These are phyloP conservation scores for Diprion similis DNA, from an alignment of 1,140 invertebrate genomes.

Conservation along the genomic window DNA sequence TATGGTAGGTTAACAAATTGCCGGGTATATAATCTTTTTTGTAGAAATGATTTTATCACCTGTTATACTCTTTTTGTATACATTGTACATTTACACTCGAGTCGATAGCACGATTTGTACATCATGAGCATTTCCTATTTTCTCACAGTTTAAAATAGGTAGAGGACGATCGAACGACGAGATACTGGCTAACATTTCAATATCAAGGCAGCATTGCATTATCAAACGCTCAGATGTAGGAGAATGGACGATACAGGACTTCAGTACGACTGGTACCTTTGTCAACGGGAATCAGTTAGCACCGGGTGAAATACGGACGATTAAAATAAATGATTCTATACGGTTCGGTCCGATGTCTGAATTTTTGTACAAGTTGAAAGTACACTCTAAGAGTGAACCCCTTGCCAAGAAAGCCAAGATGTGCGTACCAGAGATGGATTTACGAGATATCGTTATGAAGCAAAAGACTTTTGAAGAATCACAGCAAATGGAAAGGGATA, in stretches of 20 bases:
- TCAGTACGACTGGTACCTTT: conserved; percentile 61
- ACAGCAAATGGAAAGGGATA: conserved; percentile 58
- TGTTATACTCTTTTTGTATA: too few species aligned
- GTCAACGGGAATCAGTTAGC: conserved; percentile 57
- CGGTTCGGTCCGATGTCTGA: conserved; percentile 54
- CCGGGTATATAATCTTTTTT: not conserved
- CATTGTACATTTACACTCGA: too few species aligned
- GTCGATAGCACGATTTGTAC: too few species aligned
- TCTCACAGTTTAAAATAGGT: conserved; percentile 61
- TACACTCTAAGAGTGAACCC: conserved; percentile 29
- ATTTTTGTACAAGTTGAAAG: conserved; percentile 55
- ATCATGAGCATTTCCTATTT: conserved; percentile 26
- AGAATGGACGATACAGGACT: conserved; percentile 52
- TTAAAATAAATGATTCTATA: conserved; percentile 59
- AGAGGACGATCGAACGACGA: conserved; percentile 56
- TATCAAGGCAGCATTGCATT: conserved; percentile 64
- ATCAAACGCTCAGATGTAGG: conserved; percentile 49
- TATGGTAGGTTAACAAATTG: too few species aligned
- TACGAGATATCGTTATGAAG: conserved; percentile 53
- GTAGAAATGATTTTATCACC: not conserved
- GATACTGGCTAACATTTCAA: conserved; percentile 56
- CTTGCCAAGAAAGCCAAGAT: conserved; percentile 54
- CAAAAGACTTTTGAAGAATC: conserved; percentile 62
- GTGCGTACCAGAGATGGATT: conserved; percentile 35
- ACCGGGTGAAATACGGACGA: conserved; percentile 41